Conservation (phyloP, 2,113 vertebrate genomes). For the Thryonomys swinderianus region DNA sequence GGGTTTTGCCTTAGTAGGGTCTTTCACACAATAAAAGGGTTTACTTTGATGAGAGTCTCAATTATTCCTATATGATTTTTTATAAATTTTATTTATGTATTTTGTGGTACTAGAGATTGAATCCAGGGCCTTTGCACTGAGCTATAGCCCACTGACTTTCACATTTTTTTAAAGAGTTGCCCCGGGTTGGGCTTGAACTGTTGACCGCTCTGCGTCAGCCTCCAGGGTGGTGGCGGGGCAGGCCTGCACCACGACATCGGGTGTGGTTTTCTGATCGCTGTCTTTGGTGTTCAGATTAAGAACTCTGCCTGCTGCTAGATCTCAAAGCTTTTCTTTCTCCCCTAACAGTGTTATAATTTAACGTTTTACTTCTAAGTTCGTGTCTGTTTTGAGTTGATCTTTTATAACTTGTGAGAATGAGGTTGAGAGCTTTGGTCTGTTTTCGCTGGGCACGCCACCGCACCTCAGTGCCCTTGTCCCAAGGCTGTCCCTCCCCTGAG, state of each 20-base stretch:
- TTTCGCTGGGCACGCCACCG: not conserved
- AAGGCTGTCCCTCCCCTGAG: not conserved
- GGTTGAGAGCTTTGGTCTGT: not conserved
- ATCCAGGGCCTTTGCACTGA: not conserved
- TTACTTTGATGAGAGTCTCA: not conserved
- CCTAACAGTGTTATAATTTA: not conserved
- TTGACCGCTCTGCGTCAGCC: not conserved
- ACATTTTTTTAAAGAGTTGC: not conserved
- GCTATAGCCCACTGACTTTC: not conserved
- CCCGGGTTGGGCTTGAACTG: not conserved
- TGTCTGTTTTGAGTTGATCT: slow-evolving; percentile 5
- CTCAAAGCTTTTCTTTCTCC: not conserved
- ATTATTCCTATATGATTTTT: not conserved
- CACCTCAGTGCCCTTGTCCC: not conserved
- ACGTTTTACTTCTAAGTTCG: not conserved
- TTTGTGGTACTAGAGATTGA: not conserved
- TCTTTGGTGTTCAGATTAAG: not conserved
- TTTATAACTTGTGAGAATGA: not conserved
- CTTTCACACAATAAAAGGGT: slow-evolving; percentile 15
- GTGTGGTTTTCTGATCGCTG: not conserved
- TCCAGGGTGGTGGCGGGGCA: not conserved
- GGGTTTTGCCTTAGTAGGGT: not conserved
- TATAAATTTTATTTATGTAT: not conserved
- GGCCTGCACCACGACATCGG: not conserved
- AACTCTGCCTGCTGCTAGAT: not conserved